Evolutionary conservation across 92 coral and sea anemone genomes (phyloP), one percentile per base, ranked within the genome.

Genomic region (Anthopleura xanthogrammica): DNA sequence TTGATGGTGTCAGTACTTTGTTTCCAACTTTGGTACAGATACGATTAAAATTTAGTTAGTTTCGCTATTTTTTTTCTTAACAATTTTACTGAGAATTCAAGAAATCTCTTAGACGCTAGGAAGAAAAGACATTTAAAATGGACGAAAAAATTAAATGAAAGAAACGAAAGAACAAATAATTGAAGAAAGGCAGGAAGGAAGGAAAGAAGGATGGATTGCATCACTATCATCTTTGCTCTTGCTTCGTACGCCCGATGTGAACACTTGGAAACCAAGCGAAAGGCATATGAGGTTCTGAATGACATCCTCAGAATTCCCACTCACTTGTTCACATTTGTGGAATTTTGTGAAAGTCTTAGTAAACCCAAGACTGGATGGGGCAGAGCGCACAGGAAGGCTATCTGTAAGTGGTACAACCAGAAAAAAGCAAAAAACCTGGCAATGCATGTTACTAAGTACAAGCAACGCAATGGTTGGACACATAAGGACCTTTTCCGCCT

Each of bases 371-470:
- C 92, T 9, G 99, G 99, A 40, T 97, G 99, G 99, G 98, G 99
- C 0, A 87, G 99, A 43, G 93, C 99, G 8, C 99, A 97, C 79
- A 86, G 99, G 36, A 94, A 91, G n/a, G 99, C 98, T 2, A 91
- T 97, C 86, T 88, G 89, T 85, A 94, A 97, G 77, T 97, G 99
- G 99, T 97, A 97, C 80, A 89, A 82, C 64, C 80, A 83, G 2
- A 96, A 94, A 88, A 85, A 88, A 72, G 93, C 90, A 6, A 91
- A 72, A 60, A 84, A 84, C 42, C 87, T 97, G 22, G 97, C 99
- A 0, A 83, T 60, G 17, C 89, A 88, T 66, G 91, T 97, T 57
- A 97, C 99, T 7, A 97, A 97, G 88, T 97, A 97, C 87, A 95
- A 91, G 82, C 93, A 90, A 76, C 94, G 98, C 1, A 93, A 94